Conservation (phyloP, 2,797 vertebrate species). For the Dermochelys coriacea region DNA sequence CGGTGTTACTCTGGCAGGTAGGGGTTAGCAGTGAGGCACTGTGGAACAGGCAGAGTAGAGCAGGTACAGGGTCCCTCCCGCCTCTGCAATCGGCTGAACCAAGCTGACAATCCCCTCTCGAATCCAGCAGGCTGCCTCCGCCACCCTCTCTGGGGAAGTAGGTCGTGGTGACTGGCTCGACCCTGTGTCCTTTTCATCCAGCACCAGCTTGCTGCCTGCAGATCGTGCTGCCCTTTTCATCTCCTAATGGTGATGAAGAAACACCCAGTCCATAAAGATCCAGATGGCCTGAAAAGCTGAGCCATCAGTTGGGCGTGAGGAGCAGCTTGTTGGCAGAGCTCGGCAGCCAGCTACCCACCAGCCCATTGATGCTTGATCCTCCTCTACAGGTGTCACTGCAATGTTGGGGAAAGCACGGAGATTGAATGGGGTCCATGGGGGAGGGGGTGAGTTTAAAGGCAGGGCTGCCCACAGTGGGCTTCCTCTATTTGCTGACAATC, state of each 20-base stretch:
- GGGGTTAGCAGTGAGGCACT: not conserved
- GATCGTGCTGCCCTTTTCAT: not conserved
- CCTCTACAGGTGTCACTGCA: not conserved
- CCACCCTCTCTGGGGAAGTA: not conserved
- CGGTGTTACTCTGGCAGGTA: accelerated
- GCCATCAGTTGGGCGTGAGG: not conserved
- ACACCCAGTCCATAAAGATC: not conserved
- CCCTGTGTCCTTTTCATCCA: accelerated
- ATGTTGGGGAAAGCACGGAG: not conserved
- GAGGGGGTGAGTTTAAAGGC: not conserved
- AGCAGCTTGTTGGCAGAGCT: constrained; percentile 25
- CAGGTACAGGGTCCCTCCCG: accelerated
- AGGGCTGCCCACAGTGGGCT: not conserved
- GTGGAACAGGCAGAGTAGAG: not conserved
- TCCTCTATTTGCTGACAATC: not conserved
- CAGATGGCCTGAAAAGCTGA: not conserved
- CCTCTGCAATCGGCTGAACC: not conserved
- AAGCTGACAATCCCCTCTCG: not conserved
- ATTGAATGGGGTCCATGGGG: not conserved
- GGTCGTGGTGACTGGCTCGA: not conserved
- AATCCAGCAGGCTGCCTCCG: not conserved
- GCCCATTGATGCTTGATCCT: not conserved
- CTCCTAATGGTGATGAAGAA: not conserved
- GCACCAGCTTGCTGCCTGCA: not conserved
- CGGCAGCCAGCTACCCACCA: not conserved